Conservation (phyloP, 2,113 vertebrate species). For the Engraulis encrasicolus region DNA sequence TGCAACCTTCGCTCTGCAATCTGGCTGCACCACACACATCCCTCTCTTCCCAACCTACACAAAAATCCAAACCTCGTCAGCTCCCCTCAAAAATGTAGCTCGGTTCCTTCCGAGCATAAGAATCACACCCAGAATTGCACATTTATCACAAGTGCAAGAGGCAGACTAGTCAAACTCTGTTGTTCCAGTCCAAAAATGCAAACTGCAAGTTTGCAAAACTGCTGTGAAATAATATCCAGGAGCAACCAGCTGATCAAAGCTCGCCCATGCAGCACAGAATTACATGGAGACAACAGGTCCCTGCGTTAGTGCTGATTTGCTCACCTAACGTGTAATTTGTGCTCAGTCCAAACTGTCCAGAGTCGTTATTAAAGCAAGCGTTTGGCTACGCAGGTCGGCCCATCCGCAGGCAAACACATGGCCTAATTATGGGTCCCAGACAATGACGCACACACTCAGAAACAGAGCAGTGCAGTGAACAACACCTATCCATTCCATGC, state of each 20-base stretch:
- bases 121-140: neutral
- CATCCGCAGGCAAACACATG: neutral
- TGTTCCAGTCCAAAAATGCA: neutral
- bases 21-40: neutral
- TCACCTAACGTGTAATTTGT: conserved; percentile 35
- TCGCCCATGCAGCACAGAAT: neutral
- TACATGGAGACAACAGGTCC: conserved; percentile 1
- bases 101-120: neutral
- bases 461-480: neutral
- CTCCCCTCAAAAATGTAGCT: neutral
- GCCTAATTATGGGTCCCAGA: conserved; percentile 42
- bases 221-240: neutral
- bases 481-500: neutral
- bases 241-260: neutral
- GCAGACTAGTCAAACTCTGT: neutral
- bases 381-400: conserved; percentile 35
- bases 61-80: neutral
- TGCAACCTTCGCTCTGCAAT: neutral
- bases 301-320: neutral
- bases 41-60: neutral
- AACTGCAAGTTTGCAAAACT: neutral
- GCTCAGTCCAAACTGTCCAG: neutral
- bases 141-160: neutral
- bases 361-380: conserved; percentile 25
- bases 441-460: neutral